phyloP scores from a whole-genome alignment of 2,888 invertebrate species.

The Siphonodentalium dalli region DNA sequence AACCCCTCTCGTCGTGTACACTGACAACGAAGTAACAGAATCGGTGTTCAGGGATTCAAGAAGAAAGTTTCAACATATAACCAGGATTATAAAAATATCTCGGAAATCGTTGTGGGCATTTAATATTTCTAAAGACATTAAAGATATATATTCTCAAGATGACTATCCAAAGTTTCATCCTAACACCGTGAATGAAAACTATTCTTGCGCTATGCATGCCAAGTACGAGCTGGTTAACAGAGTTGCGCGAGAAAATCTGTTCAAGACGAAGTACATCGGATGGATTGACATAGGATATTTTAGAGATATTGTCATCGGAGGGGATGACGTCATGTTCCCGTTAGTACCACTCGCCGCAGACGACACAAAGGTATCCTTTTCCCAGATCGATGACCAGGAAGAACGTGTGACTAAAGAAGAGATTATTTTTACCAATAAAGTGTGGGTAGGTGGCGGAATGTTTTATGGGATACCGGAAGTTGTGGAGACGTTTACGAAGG shows the following conservation, averaged over 20 bases:
- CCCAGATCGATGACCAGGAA: slow-evolving; percentile 18
- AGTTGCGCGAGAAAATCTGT: slow-evolving; percentile 37
- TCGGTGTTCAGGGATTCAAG: slow-evolving; percentile 34
- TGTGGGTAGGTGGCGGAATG: slow-evolving; percentile 53
- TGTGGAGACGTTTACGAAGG: slow-evolving; percentile 37
- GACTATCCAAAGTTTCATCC: slow-evolving; percentile 48
- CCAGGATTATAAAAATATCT: slow-evolving; percentile 32
- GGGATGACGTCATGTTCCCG: slow-evolving; percentile 27
- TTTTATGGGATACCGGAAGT: slow-evolving; percentile 43
- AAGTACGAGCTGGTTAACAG: slow-evolving; percentile 52
- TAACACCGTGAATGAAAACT: slow-evolving; percentile 51
- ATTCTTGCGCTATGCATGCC: slow-evolving; percentile 57
- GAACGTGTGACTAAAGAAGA: slow-evolving; percentile 24
- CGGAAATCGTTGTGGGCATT: slow-evolving; percentile 44
- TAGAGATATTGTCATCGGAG: too few species aligned
- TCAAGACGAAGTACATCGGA: slow-evolving; percentile 44
- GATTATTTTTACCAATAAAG: slow-evolving; percentile 35
- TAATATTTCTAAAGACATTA: slow-evolving; percentile 32
- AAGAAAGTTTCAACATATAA: slow-evolving; percentile 20
- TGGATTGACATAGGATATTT: slow-evolving; percentile 58
- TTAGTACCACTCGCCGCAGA: slow-evolving; percentile 32
- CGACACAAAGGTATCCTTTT: slow-evolving; percentile 28
- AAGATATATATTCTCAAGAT: slow-evolving; percentile 37
- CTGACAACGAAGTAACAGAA: slow-evolving; percentile 36
- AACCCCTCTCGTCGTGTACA: slow-evolving; percentile 47